Base-by-base conservation (phyloP, 2,888 invertebrate genomes). In the Rutpela maculata region DNA sequence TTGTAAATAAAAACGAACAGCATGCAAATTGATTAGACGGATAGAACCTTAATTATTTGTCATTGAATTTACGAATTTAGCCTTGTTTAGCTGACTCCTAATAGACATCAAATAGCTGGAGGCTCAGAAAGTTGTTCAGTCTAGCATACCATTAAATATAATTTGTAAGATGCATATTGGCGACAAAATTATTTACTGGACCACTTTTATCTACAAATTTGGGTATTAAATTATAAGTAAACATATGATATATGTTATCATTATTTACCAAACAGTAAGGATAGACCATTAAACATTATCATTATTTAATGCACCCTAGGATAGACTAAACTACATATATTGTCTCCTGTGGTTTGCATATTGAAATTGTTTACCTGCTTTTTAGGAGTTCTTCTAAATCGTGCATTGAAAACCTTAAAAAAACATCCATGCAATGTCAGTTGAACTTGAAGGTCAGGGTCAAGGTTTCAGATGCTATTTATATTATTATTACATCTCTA, bases 111-210 rank as follows among this genome's bases (percentile, higher is more conserved):
- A 26, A 2, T 31, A 63, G 35, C 63, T 17, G 5, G 17, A 35
- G 31, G 63, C 63, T 35, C 63, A 35, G 63, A 63, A 63, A 63
- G 63, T 63, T 63, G 50, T 31, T 63, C 35, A n/a, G 31, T 17
- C 19, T 59, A 22, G 10, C 18, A 18, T 17, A 22, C 15, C 19
- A 57, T 57, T 9, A 18, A 50, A n/a, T 17, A n/a, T 50, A 4
- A 50, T n/a, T n/a, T 50, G 15, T 6, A 15, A 50, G 50, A 50
- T 50, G 50, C 50, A 50, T n/a, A n/a, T 50, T 6, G 2, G 12
- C 50, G 50, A 50, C 4, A 43, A 15, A 50, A 50, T n/a, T 50
- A 50, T 50, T 4, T 50, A n/a, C n/a, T 0, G 15, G 15, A 15
- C 12, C 12, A n/a, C 4, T 50, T 17, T 50, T 50, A 43, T 43